These are phyloP conservation scores for Lydus trimaculatus DNA, from an alignment of 2,888 invertebrate genomes.

Conservation along the genomic window DNA sequence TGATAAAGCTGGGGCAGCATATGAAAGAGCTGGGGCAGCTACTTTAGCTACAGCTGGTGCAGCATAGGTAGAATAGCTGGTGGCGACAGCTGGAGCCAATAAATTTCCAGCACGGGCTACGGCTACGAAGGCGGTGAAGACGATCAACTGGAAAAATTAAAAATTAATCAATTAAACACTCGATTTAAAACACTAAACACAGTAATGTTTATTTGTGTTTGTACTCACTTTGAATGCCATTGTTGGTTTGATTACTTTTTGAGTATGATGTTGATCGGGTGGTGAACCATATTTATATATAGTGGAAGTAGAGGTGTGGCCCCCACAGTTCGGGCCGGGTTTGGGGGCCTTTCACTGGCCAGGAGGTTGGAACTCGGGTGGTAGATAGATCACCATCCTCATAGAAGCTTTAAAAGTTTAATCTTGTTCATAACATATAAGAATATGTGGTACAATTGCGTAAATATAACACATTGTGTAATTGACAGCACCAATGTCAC, in stretches of 20 bases:
- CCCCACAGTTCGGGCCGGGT: conserved; percentile 37
- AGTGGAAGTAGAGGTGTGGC: conserved; percentile 38
- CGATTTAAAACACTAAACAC: background rate
- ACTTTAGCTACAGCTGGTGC: conserved; percentile 15
- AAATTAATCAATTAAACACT: conserved; percentile 6
- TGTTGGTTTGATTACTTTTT: conserved; percentile 21
- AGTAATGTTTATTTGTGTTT: background rate
- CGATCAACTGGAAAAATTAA: conserved; percentile 33
- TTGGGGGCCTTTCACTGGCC: conserved; percentile 44
- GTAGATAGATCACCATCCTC: background rate
- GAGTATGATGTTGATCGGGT: conserved; percentile 21
- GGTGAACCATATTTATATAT: conserved; percentile 25
- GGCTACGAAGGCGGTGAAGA: conserved; percentile 40
- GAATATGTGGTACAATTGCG: conserved; percentile 6
- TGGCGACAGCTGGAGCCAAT: conserved; percentile 31
- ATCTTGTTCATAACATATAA: background rate
- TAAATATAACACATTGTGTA: conserved; percentile 8
- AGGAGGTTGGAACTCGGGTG: conserved; percentile 19
- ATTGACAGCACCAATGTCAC: background rate
- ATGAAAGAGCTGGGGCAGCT: conserved; percentile 12
- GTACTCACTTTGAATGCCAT: conserved; percentile 33
- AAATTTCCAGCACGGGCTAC: conserved; percentile 44
- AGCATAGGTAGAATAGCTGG: conserved; percentile 21
- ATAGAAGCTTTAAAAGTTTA: background rate
- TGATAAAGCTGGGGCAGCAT: conserved; percentile 32